Evolutionary conservation across 2,888 invertebrate genomes (phyloP), one percentile per base, ranked within the genome.

Genomic region (Amphiduros pacificus): DNA sequence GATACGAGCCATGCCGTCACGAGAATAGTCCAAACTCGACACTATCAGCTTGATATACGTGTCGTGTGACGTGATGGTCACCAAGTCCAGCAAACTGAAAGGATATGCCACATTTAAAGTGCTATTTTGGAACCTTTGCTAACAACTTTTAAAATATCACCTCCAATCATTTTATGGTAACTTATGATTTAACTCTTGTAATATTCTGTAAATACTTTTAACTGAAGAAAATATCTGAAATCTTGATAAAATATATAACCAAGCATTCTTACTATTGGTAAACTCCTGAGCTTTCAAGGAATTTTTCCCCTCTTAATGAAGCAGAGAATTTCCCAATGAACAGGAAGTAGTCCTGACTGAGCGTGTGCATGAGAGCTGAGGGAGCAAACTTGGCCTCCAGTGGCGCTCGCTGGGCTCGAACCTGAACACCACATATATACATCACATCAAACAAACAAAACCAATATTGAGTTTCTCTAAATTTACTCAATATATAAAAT

Each of bases 271-370:
- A 91, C 91, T 89, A 88, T 76, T 90, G 88, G 81, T 90, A 91
- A 67, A 92, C 87, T 55, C 88, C 88, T 51, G 90, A 87, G 73
- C 88, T 88, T 67, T 91, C 90, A 53, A 96, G 86, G 57, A 91
- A 86, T 69, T 77, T 73, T 53, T 80, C 77, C 0, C 86, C 86
- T 56, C 76, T 76, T 14, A 67, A 65, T 26, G 78, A 75, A 31
- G 79, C 74, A 29, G 84, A 82, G 27, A 96, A 86, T 71, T 93
- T 90, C 0, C 96, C 96, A 66, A 96, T 88, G 79, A 94, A 92
- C 50, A 97, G 86, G 83, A 97, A 97, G 85, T 96, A 97, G 85
- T 91, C 91, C 82, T 94, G 94, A 79, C 93, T 92, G 85, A 93
- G 90, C 0, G 94, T 93, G 74, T 90, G 92, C 72, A 89, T 87